Evolutionary conservation across 2,888 invertebrate species (phyloP), one percentile per base, ranked within the genome.

Genomic region (Euzetes globulus): DNA sequence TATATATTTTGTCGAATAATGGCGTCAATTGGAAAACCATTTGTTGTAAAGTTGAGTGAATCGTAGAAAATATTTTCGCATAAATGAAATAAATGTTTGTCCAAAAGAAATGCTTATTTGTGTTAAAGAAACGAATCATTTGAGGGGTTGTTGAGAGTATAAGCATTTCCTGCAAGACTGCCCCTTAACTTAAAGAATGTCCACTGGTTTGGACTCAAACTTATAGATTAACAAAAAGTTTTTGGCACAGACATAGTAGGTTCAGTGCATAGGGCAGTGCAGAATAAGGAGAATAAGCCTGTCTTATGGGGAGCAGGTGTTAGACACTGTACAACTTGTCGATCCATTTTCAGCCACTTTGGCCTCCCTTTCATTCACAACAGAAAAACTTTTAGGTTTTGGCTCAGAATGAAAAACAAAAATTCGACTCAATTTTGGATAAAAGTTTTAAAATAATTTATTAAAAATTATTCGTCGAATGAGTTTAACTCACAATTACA

Each of bases 81-180:
- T 47, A 47, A 47, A 47, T 17, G 15, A 17, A 6, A 17, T 17
- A 47, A 47, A 47, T 47, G 9, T 47, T 47, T 47, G 47, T 15
- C 47, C 15, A 47, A 47, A 47, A 47, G 47, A 4, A 47, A 47
- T 47, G 17, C 11, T 47, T 47, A 47, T 47, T 47, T 17, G 47
- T 15, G 6, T 47, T 15, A 47, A 47, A 17, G 17, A 47, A 47
- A 17, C 47, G 47, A 58, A 13, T 27, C 58, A 58, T 58, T 25
- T 22, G 4, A 58, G 58, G 7, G 22, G 22, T 58, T 58, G 58
- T 58, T 58, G 9, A 47, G 13, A 47, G 25, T 2, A 22, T 25
- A 58, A 22, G 58, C 58, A 58, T 27, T 58, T 58, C 58, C 58
- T 58, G 58, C 58, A 58, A 5, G 22, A 58, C 58, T 58, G 58